Percentiles rank a stretch among this genome's conserved stretches.
Evolutionary conservation across 2,797 vertebrate genomes (phyloP).

Genomic region (Squalus acanthias): DNA sequence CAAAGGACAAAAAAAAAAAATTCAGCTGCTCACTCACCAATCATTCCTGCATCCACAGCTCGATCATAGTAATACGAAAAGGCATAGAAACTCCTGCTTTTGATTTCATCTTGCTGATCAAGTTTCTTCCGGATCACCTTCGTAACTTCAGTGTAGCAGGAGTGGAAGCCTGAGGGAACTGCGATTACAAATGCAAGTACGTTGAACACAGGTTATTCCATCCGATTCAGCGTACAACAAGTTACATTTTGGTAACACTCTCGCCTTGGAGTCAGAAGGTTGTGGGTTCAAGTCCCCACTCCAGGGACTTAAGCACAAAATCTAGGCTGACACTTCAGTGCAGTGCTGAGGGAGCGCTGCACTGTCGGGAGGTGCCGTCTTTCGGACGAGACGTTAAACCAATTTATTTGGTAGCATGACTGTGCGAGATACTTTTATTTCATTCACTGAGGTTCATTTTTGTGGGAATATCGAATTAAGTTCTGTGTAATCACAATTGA

Average conservation of each 20-base stretch:
- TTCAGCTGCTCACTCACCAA: conserved; percentile 67
- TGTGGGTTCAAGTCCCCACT: too few species aligned
- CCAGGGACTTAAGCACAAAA: too few species aligned
- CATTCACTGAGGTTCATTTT: not conserved
- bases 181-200: not conserved
- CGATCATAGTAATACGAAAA: conserved; percentile 96
- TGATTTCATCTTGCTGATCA: conserved; percentile 85
- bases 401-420: not conserved
- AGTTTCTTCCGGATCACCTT: conserved; percentile 81
- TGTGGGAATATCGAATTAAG: not conserved
- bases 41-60: conserved; percentile 81
- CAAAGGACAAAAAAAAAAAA: conserved; percentile 12
- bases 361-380: too few species aligned
- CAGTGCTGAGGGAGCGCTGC: too few species aligned
- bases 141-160: conserved; percentile 86
- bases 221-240: conserved; percentile 66
- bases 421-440: not conserved
- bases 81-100: conserved; percentile 84
- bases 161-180: conserved; percentile 70
- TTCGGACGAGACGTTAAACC: not conserved
- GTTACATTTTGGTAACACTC: not conserved
- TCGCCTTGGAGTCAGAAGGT: too few species aligned
- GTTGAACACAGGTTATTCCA: conserved; percentile 42
- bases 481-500: not conserved
- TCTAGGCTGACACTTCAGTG: too few species aligned